Base-by-base conservation (phyloP, 2,888 invertebrate genomes). In the Ptychoptera albimana region DNA sequence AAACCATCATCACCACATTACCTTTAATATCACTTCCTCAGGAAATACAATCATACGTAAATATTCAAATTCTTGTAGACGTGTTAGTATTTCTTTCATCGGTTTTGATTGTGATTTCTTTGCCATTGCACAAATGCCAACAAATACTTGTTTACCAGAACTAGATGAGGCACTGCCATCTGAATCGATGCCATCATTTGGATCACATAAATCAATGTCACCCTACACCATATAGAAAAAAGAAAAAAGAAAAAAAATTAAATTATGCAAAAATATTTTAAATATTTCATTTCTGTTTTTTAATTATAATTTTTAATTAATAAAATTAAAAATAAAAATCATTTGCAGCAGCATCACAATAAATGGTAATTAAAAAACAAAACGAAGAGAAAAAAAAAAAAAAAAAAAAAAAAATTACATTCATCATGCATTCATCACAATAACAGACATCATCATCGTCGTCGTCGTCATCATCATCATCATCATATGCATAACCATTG, bases 101-200 rank as follows among this genome's bases (percentile, higher is more conserved):
- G 98, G 98, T 67, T 96, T 97, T 51, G 96, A 94, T 61, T 92
- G 88, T 34, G 96, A 93, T 68, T 99, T 99, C 69, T 98, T 97
- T 59, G 89, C 86, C 98, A 99, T 99, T 53, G 98, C 97, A 72
- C 98, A 99, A 48, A 99, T 85, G 50, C 98, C 98, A 56, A 99
- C 93, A 61, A 93, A 76, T 55, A 98, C 92, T 60, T 93, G 88
- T 65, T 89, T 89, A 56, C 82, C 83, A 61, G 70, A 75, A 53
- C 58, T 63, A 15, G 65, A 64, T 16, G 61, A 63, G 36, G 57
- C 71, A 67, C 75, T 75, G 53, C 70, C 69, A 51, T 74, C 72
- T 12, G 72, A 69, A 51, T 75, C 76, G 60, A 73, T 60, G 2
- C 73, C 70, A 58, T 65, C 65, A 54, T 59, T 64, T 51, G 63